Base-by-base conservation (phyloP, 2,797 vertebrate species). In the Myotis vivesi region DNA sequence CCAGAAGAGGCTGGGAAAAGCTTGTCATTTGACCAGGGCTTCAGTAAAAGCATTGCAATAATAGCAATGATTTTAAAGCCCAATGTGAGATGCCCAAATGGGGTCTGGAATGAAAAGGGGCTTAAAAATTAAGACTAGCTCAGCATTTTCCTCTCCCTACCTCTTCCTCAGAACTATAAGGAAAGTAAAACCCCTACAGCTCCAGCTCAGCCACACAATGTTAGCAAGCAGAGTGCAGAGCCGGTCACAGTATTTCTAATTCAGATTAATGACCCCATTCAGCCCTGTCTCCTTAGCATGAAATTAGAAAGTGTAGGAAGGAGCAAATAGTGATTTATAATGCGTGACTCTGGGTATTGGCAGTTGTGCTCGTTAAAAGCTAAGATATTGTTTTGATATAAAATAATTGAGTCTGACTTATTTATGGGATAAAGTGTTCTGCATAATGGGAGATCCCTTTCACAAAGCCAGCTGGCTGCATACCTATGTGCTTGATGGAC, bases 201-300 rank as follows among this genome's bases (percentile, higher is more conserved):
- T 86, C 71, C 55, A 87, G 87, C 96, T 84, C 64, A 73, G 94
- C 92, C 92, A 95, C 90, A 94, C 92, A 75, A 97, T 2, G 88
- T 97, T 94, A 97, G 97, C 71, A 83, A 97, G 96, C 92, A 59
- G 95, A 97, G 96, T 96, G 97, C 97, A 94, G 97, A 96, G 96
- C 96, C 93, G 97, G 97, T 98, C 98, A 98, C 36, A 9, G 93
- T 96, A 93, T 97, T 98, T 98, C 98, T 98, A 98, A 98, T 98
- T 98, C 98, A 98, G 98, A 98, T 98, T 98, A 98, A 98, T 98
- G 98, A 98, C 97, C 97, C 97, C 95, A 96, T 97, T 98, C 97
- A 93, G 81, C 81, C 93, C 87, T 97, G 97, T 97, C 98, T 98
- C 97, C 98, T 98, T 98, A 98, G 97, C 97, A 98, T 98, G 98